Conservation (phyloP, 2,113 vertebrate species). For the Solea senegalensis region DNA sequence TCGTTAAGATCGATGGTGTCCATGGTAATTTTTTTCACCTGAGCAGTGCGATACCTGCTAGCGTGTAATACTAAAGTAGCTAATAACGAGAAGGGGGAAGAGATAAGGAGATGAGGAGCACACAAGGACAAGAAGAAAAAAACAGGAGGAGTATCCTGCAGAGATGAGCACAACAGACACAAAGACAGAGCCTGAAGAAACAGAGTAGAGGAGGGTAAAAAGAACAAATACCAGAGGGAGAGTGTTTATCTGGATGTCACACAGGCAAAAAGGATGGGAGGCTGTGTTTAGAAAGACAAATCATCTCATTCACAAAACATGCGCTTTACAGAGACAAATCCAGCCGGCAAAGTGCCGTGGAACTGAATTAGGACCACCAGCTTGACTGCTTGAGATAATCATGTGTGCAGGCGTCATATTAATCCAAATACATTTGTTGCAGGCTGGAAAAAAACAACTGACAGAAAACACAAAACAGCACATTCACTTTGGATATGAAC, state of each 20-base stretch:
- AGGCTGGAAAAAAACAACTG: neutral
- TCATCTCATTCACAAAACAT: slow-evolving; percentile 54
- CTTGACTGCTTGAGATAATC: slow-evolving; percentile 22
- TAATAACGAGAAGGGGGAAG: slow-evolving; percentile 29
- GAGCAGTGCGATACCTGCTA: slow-evolving; percentile 20
- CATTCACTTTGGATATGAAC: neutral
- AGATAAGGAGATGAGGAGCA: slow-evolving; percentile 7
- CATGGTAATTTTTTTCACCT: slow-evolving; percentile 12
- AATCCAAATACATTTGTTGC: neutral
- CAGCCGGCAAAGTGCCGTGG: neutral
- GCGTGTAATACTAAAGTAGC: neutral
- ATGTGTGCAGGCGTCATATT: slow-evolving; percentile 12
- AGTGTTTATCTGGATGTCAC: slow-evolving; percentile 60
- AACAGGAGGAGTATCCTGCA: slow-evolving; percentile 18
- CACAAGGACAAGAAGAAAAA: neutral
- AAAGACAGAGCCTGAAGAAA: slow-evolving; percentile 9
- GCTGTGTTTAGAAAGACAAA: slow-evolving; percentile 54
- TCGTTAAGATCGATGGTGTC: slow-evolving; percentile 22
- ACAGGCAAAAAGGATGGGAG: slow-evolving; percentile 24
- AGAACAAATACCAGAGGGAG: slow-evolving; percentile 46
- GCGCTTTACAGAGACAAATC: slow-evolving; percentile 15
- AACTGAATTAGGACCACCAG: slow-evolving; percentile 11
- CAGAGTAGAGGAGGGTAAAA: slow-evolving; percentile 17
- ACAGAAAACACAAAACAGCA: slow-evolving; percentile 10
- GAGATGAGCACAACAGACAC: slow-evolving; percentile 30